These are phyloP conservation scores for Agrotis clavis DNA, from an alignment of 2,888 invertebrate species.

Conservation along the genomic window DNA sequence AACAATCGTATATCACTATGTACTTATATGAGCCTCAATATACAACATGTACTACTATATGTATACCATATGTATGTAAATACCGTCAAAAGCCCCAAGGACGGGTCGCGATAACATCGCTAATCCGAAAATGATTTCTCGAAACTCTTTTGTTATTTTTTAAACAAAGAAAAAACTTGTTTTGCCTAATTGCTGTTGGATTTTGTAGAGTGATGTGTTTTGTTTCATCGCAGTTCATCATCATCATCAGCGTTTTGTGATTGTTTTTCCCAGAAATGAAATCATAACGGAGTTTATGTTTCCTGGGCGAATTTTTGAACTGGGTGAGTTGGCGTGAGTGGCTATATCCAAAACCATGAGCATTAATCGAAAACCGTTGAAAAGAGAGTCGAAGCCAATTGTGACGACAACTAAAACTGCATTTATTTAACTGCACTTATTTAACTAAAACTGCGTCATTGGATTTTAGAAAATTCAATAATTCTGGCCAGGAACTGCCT, in stretches of 20 bases:
- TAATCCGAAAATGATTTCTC: conserved; percentile 45
- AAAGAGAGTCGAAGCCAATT: too few relatives aligned
- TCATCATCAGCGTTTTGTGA: not conserved
- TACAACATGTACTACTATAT: not conserved
- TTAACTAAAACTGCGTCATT: too few relatives aligned
- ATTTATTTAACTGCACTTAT: too few relatives aligned
- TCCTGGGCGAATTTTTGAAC: too few relatives aligned
- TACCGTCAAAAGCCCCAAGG: conserved; percentile 38
- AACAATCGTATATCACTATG: not conserved
- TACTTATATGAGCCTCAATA: not conserved
- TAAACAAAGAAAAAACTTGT: conserved; percentile 31
- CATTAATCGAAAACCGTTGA: too few relatives aligned
- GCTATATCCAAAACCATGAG: too few relatives aligned
- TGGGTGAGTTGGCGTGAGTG: too few relatives aligned
- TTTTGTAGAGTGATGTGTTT: not conserved
- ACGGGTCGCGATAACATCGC: conserved; percentile 47
- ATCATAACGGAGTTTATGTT: too few relatives aligned
- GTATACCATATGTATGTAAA: conserved; percentile 2
- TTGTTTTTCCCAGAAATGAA: too few relatives aligned
- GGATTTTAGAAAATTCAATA: too few relatives aligned
- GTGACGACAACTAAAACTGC: too few relatives aligned
- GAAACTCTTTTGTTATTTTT: conserved; percentile 51
- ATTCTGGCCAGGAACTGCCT: too few relatives aligned
- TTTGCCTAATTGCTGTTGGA: conserved; percentile 21
- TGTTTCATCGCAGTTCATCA: not conserved